Percentiles rank a stretch among this genome's conserved stretches.
Conservation (phyloP, 92 coral and sea anemone species). For the Porites rus region DNA sequence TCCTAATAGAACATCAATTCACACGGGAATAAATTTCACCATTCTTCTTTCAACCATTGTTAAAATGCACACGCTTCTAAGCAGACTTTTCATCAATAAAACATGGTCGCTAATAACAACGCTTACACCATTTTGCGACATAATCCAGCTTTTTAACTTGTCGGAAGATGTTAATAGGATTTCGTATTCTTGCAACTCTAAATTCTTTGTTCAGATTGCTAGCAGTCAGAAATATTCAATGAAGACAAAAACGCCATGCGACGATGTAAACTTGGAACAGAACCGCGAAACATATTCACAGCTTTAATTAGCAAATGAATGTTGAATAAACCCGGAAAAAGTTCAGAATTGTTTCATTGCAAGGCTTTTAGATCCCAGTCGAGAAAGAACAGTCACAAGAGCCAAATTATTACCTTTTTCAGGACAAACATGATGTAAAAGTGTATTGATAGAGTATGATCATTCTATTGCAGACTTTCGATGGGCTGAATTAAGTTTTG, state of each 20-base stretch:
- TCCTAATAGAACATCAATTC: no score
- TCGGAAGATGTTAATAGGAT: slow-evolving; percentile 9
- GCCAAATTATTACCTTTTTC: not conserved
- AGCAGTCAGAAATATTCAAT: not conserved
- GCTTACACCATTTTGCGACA: not conserved
- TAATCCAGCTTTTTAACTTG: not conserved
- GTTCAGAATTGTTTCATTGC: not conserved
- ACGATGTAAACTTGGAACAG: not conserved
- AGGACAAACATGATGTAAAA: not conserved
- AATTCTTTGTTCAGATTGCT: not conserved
- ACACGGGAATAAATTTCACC: not conserved
- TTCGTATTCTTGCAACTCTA: not conserved
- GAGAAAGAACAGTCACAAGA: not conserved
- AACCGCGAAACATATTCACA: slow-evolving; percentile 5
- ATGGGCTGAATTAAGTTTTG: not conserved
- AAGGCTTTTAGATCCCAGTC: slow-evolving; percentile 1
- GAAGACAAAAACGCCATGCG: slow-evolving; percentile 4
- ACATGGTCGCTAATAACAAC: not conserved
- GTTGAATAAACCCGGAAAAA: slow-evolving; percentile 21
- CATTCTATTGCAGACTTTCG: not conserved
- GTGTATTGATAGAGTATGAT: not conserved
- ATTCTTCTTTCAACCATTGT: not conserved
- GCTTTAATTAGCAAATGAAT: slow-evolving; percentile 6
- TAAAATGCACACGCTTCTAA: no score
- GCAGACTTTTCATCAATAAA: not conserved